Conservation (phyloP, 1,140 invertebrate genomes). For the Tribolium madens region DNA sequence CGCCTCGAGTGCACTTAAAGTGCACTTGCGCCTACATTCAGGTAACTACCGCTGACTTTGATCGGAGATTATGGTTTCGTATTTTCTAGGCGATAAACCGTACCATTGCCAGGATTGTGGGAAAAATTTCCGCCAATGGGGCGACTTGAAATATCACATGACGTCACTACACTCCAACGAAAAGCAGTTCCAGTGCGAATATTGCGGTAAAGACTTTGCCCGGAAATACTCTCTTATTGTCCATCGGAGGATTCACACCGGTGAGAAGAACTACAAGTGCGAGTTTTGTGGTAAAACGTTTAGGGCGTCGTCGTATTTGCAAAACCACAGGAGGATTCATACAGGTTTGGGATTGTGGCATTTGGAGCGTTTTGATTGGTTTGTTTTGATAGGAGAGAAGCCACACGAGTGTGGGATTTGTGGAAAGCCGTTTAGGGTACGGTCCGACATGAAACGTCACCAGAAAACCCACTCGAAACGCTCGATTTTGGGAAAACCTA, state of each 20-base stretch:
- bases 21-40: slow-evolving; percentile 66
- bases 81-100: slow-evolving; percentile 82
- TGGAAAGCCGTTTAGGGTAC: slow-evolving; percentile 85
- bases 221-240: slow-evolving; percentile 94
- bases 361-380: slow-evolving; percentile 26
- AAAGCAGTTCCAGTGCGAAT: slow-evolving; percentile 90
- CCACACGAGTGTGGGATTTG: slow-evolving; percentile 83
- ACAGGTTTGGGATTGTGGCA: slow-evolving; percentile 71
- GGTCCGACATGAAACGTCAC: slow-evolving; percentile 91
- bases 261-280: slow-evolving; percentile 90
- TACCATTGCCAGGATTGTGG: slow-evolving; percentile 85
- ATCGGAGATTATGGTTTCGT: slow-evolving; percentile 66
- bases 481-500: background rate
- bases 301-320: slow-evolving; percentile 85
- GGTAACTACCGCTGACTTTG: background rate
- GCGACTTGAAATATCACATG: slow-evolving; percentile 91
- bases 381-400: slow-evolving; percentile 75
- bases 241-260: slow-evolving; percentile 90
- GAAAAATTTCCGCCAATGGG: slow-evolving; percentile 85
- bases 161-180: slow-evolving; percentile 84
- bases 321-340: slow-evolving; percentile 91
- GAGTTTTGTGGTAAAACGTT: slow-evolving; percentile 88
- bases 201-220: slow-evolving; percentile 92
- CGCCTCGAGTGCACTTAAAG: slow-evolving; percentile 82
- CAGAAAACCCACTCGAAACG: slow-evolving; percentile 76